Conservation (phyloP, 2,113 vertebrate species). For the Pluvialis apricaria region DNA sequence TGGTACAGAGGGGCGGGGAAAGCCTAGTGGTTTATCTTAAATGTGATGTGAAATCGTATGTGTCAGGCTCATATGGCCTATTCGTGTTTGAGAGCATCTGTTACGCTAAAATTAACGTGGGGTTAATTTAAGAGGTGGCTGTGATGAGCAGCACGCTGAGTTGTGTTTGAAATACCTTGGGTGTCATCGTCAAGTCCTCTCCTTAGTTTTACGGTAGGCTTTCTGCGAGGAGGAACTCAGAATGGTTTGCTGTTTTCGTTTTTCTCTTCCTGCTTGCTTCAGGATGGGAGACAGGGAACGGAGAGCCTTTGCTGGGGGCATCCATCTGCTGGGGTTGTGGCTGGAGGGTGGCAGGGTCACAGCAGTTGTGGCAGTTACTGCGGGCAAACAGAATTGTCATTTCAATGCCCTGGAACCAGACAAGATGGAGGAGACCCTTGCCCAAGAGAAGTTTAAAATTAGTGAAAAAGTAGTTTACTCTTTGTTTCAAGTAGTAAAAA, state of each 20-base stretch:
- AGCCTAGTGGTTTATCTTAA: background rate
- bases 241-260: background rate
- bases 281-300: background rate
- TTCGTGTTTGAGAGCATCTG: background rate
- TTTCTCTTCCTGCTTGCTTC: background rate
- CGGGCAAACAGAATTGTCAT: background rate
- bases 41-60: accelerated
- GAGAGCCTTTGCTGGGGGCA: background rate
- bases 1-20: accelerated
- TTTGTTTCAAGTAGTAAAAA: background rate
- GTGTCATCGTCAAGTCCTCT: too few relatives aligned
- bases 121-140: too few relatives aligned
- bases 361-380: background rate
- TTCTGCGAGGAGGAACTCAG: background rate
- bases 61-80: accelerated
- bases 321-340: background rate
- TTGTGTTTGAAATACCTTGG: too few relatives aligned
- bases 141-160: background rate
- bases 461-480: background rate
- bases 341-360: too few relatives aligned
- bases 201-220: background rate
- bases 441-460: background rate
- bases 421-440: background rate
- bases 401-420: background rate
- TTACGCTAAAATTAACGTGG: accelerated